These are phyloP conservation scores for Agriopis aurantiaria DNA, from an alignment of 2,888 invertebrate species.

Conservation along the genomic window DNA sequence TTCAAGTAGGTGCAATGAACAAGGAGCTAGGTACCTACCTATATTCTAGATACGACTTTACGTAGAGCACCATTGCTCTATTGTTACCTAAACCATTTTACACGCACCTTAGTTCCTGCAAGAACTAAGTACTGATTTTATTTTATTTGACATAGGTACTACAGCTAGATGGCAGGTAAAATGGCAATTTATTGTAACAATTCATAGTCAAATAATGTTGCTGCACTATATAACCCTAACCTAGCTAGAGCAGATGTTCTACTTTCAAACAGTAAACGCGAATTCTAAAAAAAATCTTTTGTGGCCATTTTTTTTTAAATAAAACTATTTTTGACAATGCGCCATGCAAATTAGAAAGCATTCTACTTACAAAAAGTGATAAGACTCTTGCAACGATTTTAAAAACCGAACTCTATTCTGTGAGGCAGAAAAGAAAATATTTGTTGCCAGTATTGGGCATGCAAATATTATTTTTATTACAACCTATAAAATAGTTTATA, in stretches of 20 bases:
- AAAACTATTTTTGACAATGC: slow-evolving; percentile 81
- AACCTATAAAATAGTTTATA: slow-evolving; percentile 34
- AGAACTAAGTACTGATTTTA: no score
- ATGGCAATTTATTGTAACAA: no score
- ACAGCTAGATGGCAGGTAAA: neutral
- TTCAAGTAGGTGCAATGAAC: no score
- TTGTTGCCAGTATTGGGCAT: slow-evolving; percentile 51
- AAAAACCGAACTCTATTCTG: slow-evolving; percentile 58
- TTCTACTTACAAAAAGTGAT: slow-evolving; percentile 51
- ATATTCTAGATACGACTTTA: no score
- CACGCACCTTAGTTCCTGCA: no score
- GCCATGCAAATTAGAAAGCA: slow-evolving; percentile 82
- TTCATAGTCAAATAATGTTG: slow-evolving; percentile 7
- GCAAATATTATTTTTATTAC: slow-evolving; percentile 66
- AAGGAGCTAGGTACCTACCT: no score
- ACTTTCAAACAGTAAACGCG: slow-evolving; percentile 73
- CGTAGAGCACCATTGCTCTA: no score
- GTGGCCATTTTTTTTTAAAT: slow-evolving; percentile 83
- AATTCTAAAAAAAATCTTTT: slow-evolving; percentile 83
- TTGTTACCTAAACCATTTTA: no score
- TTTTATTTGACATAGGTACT: no score
- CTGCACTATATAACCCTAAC: slow-evolving; percentile 46
- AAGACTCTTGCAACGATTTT: slow-evolving; percentile 35
- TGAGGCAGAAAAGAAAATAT: slow-evolving; percentile 53
- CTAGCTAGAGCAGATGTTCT: slow-evolving; percentile 78